These are phyloP conservation scores for Menidia menidia DNA, from an alignment of 2,797 vertebrate species.

Conservation along the genomic window DNA sequence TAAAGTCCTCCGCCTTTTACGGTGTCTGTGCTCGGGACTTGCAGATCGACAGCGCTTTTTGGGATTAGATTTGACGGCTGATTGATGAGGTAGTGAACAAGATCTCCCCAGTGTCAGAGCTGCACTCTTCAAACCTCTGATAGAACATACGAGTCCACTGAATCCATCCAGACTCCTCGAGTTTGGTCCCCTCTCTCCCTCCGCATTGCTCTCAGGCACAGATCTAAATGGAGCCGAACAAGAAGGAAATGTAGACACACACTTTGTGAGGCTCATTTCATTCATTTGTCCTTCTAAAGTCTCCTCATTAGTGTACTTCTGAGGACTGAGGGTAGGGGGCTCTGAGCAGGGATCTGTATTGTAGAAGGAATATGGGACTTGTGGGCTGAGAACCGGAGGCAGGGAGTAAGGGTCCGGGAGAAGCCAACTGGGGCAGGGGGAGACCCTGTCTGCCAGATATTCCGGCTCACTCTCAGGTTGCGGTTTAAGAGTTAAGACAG, in stretches of 20 bases:
- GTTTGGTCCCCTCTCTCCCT: neutral
- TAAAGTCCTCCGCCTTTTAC: conserved; percentile 65
- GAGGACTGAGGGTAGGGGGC: conserved; percentile 73
- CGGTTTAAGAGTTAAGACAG: conserved; percentile 41
- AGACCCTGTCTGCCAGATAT: conserved; percentile 13
- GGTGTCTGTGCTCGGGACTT: conserved; percentile 48
- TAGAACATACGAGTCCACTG: neutral
- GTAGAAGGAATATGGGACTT: conserved; percentile 32
- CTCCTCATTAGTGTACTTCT: conserved; percentile 32
- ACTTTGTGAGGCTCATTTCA: conserved; percentile 34
- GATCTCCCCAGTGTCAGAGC: conserved; percentile 17
- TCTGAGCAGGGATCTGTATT: conserved; percentile 52
- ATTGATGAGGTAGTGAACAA: conserved; percentile 37
- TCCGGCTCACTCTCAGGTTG: conserved; percentile 10
- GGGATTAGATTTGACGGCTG: conserved; percentile 25
- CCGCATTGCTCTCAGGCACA: conserved; percentile 4
- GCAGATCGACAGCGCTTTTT: conserved; percentile 74
- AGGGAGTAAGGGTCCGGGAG: conserved; percentile 53
- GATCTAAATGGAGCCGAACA: neutral
- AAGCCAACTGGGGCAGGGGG: conserved; percentile 11
- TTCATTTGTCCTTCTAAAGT: neutral
- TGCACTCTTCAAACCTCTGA: conserved; percentile 1
- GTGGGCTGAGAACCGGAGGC: conserved; percentile 75
- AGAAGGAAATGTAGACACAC: neutral
- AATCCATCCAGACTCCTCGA: neutral